Evolutionary conservation across 2,113 vertebrate species (phyloP).

Genomic region (Isurus oxyrinchus): DNA sequence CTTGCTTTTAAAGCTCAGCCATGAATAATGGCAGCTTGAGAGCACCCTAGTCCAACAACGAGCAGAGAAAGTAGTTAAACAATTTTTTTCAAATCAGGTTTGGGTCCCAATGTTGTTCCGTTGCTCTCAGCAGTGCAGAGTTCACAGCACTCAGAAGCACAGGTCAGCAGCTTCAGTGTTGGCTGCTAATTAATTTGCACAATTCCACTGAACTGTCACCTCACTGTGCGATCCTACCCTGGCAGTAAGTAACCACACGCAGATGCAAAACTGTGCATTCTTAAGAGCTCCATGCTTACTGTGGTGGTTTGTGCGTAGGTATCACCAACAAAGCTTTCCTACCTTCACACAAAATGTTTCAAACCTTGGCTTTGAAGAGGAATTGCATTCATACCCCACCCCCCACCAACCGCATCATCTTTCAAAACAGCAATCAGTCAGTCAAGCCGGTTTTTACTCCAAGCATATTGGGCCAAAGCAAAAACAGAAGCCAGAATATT

Average conservation of each 20-base stretch:
- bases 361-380: background rate
- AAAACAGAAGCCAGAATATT: too few relatives aligned
- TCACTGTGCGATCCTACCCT: background rate
- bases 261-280: background rate
- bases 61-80: background rate
- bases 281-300: background rate
- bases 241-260: background rate
- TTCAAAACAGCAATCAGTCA: background rate
- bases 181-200: background rate
- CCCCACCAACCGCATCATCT: too few relatives aligned
- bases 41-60: background rate
- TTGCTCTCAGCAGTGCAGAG: background rate
- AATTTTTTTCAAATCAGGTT: background rate
- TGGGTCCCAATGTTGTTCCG: background rate
- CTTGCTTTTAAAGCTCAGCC: background rate
- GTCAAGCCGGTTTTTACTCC: background rate
- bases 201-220: background rate
- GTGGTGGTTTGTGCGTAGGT: background rate
- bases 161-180: background rate
- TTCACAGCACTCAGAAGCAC: background rate
- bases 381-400: background rate
- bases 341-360: background rate
- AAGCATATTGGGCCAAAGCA: background rate
- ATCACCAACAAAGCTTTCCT: background rate
- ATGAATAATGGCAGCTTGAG: background rate